Base-by-base conservation (phyloP, 2,113 vertebrate species). In the Grammomys surdaster region DNA sequence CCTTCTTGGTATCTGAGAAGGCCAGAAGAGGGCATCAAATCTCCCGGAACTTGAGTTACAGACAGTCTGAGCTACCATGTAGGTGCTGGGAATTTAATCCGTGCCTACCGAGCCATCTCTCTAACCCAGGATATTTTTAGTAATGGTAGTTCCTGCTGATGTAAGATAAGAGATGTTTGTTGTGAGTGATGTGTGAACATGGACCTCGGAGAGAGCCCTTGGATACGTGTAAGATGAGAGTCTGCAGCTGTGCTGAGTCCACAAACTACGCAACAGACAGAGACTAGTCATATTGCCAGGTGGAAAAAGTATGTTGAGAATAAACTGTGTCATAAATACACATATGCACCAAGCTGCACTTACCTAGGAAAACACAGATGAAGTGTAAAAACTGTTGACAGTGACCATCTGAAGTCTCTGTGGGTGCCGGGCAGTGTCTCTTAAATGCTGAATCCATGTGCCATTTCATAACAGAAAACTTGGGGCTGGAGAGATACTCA, bases 111-210 rank as follows among this genome's bases (percentile, higher is more conserved):
- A 84, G 20, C 43, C 31, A 54, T 14, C 11, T 48, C 63, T 87
- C 17, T 69, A n/a, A 87, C 11, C 46, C 67, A 51, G 87, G 12
- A 28, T 26, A 7, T 46, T 95, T 75, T 90, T 78, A 73, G 46
- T 2, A 0, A 36, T 72, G n/a, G 13, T 63, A 48, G 7, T 69
- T 75, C 87, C 43, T 90, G 58, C 16, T 51, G 56, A 60, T 65
- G 22, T 60, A 24, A 63, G 26, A n/a, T 82, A 43, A 36, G 28
- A 24, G 31, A 33, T 87, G 16, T 65, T 89, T 10, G 56, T n/a
- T 67, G 24, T 20, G 40, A 72, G 22, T 77, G 3, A 5, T 2
- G 3, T 70, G 67, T 26, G 1, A 0, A 10, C 8, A 3, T 6
- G 1, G 28, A 6, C n/a, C 46, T 93, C 67, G 22, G 78, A n/a